Conservation (phyloP, 2,888 invertebrate genomes). For the Erebia aethiops region DNA sequence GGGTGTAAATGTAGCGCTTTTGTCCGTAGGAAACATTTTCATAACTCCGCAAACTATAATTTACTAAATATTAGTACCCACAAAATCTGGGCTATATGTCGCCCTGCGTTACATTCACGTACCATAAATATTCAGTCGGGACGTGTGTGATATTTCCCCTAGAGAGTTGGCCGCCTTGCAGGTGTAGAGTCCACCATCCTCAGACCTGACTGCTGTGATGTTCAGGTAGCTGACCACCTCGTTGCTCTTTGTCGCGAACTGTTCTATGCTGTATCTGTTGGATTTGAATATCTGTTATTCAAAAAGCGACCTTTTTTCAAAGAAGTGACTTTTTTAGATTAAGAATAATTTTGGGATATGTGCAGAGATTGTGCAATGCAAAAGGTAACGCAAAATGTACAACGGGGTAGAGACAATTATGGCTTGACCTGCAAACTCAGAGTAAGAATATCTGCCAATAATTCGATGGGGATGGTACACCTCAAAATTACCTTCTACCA, state of each 20-base stretch:
- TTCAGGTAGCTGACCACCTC: conserved; percentile 94
- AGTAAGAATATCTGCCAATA: no score
- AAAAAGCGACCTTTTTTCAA: not conserved
- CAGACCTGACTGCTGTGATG: conserved; percentile 89
- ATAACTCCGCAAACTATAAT: no score
- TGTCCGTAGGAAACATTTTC: no score
- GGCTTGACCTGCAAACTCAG: no score
- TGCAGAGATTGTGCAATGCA: no score
- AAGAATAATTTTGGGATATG: not conserved
- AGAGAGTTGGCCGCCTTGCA: conserved; percentile 91
- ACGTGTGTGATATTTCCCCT: conserved; percentile 89
- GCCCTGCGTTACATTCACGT: conserved; percentile 47
- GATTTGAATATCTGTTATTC: conserved; percentile 3
- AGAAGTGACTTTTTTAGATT: not conserved
- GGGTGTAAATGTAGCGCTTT: no score
- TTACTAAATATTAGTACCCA: not conserved
- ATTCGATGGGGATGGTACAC: no score
- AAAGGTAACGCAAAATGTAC: no score
- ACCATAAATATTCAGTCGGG: conserved; percentile 92
- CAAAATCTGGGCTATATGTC: not conserved
- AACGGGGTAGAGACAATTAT: no score
- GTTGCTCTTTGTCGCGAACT: conserved; percentile 90
- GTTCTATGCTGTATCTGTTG: conserved; percentile 88
- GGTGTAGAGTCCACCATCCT: conserved; percentile 93
- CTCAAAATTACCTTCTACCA: no score